A percentile compares a stretch with the other conserved stretches of the same genome.
Conservation (phyloP, 1,140 invertebrate genomes). For the Helicoverpa zea region DNA sequence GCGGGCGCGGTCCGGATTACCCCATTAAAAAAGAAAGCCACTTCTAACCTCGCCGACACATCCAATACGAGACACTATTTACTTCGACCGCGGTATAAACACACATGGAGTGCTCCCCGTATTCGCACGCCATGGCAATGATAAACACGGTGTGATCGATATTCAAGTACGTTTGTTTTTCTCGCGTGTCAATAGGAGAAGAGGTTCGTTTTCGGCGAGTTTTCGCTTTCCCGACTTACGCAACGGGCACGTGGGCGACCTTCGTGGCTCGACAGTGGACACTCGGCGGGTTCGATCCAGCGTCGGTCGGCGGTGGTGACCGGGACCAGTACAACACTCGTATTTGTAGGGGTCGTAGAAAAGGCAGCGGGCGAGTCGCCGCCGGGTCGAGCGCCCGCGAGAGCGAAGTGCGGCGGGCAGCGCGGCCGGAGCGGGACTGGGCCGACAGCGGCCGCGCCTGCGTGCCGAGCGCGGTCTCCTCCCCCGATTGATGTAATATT, state of each 20-base stretch:
- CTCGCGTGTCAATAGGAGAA: slow-evolving; percentile 79
- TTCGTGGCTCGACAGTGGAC: slow-evolving; percentile 50
- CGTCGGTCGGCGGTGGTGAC: slow-evolving; percentile 45
- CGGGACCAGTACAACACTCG: slow-evolving; percentile 45
- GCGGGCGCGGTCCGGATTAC: slow-evolving; percentile 75
- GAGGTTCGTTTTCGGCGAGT: slow-evolving; percentile 67
- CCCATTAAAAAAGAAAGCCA: slow-evolving; percentile 70
- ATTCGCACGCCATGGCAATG: slow-evolving; percentile 59
- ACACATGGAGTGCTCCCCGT: slow-evolving; percentile 48
- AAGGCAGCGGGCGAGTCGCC: slow-evolving; percentile 76
- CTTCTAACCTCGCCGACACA: slow-evolving; percentile 64
- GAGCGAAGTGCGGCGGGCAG: slow-evolving; percentile 75
- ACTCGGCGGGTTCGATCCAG: slow-evolving; percentile 45
- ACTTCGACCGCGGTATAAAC: slow-evolving; percentile 58
- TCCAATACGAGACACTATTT: slow-evolving; percentile 62
- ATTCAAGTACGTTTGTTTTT: slow-evolving; percentile 73
- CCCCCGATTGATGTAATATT: slow-evolving; percentile 85
- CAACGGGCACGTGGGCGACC: slow-evolving; percentile 74
- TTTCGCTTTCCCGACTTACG: slow-evolving; percentile 74
- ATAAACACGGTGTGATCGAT: slow-evolving; percentile 76
- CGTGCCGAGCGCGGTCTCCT: slow-evolving; percentile 65
- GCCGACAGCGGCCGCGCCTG: slow-evolving; percentile 70
- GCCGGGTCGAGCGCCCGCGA: slow-evolving; percentile 74
- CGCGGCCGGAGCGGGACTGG: slow-evolving; percentile 82
- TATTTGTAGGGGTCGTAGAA: slow-evolving; percentile 63